phyloP scores from a whole-genome alignment of 2,888 invertebrate species.

The Calliopum simillimum region DNA sequence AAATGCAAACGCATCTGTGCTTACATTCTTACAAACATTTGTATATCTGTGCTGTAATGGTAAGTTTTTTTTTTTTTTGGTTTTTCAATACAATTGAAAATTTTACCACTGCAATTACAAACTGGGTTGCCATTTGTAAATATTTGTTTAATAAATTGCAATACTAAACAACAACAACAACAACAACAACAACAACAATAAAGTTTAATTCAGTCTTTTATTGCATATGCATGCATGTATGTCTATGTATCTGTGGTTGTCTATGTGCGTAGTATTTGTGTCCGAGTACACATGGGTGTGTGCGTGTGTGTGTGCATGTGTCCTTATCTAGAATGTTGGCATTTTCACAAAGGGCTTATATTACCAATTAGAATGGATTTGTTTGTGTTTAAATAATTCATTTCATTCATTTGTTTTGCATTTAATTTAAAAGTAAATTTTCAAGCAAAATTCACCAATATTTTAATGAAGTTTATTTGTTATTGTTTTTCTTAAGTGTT shows the following conservation, averaged over 20 bases:
- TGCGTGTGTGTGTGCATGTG: background rate
- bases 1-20: no score
- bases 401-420: background rate
- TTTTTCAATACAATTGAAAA: constrained; percentile 12
- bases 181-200: no score
- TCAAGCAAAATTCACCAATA: background rate
- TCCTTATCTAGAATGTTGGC: background rate
- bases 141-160: constrained; percentile 35
- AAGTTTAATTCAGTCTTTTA: constrained; percentile 3
- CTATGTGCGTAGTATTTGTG: background rate
- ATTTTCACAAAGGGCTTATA: constrained; percentile 21
- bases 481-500: background rate
- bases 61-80: background rate
- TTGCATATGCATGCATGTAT: background rate
- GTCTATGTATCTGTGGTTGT: background rate
- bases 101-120: background rate
- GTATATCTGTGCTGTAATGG: background rate
- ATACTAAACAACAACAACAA: constrained; percentile 4
- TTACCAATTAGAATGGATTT: constrained; percentile 22
- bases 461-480: constrained; percentile 8
- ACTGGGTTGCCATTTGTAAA: constrained; percentile 23
- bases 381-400: constrained; percentile 19
- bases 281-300: background rate
- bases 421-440: constrained; percentile 2
- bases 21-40: no score